Conservation (phyloP, 1,140 invertebrate species). For the Drosophila simulans region DNA sequence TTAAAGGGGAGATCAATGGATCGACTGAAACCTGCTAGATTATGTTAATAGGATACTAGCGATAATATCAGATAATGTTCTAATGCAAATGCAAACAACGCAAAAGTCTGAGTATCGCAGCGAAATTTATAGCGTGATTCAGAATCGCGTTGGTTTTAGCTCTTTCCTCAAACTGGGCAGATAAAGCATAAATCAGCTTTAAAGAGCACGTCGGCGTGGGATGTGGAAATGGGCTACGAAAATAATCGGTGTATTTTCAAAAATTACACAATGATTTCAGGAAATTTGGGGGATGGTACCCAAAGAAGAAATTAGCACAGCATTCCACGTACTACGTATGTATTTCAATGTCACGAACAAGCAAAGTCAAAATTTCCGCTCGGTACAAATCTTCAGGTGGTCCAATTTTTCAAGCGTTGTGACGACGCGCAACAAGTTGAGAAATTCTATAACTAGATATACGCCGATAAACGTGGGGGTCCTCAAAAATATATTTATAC, state of each 20-base stretch:
- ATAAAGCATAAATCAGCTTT: constrained; percentile 21
- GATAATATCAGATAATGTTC: constrained; percentile 25
- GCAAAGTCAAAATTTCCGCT: constrained; percentile 46
- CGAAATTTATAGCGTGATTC: constrained; percentile 24
- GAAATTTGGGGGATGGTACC: constrained; percentile 3
- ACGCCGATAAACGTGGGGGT: constrained; percentile 18
- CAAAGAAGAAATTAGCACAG: constrained; percentile 2
- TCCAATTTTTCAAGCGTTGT: constrained; percentile 22
- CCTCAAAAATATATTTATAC: constrained; percentile 10
- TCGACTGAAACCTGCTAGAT: constrained; percentile 7
- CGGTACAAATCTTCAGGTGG: constrained; percentile 39
- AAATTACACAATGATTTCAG: constrained; percentile 56
- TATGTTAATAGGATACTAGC: constrained; percentile 32
- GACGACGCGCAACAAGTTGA: constrained; percentile 36
- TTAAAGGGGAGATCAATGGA: constrained; percentile 12
- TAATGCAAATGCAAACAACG: constrained; percentile 21
- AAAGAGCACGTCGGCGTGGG: constrained; percentile 19
- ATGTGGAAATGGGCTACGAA: constrained; percentile 32
- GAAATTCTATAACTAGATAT: constrained; percentile 32
- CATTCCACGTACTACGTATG: constrained; percentile 8
- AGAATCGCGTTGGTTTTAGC: constrained; percentile 17
- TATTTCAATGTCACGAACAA: constrained; percentile 66
- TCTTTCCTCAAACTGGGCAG: constrained; percentile 4
- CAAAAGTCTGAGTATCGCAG: constrained; percentile 26
- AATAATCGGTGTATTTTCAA: constrained; percentile 36